Evolutionary conservation across 2,113 vertebrate species (phyloP).

Genomic region (Melanocharis versteri): DNA sequence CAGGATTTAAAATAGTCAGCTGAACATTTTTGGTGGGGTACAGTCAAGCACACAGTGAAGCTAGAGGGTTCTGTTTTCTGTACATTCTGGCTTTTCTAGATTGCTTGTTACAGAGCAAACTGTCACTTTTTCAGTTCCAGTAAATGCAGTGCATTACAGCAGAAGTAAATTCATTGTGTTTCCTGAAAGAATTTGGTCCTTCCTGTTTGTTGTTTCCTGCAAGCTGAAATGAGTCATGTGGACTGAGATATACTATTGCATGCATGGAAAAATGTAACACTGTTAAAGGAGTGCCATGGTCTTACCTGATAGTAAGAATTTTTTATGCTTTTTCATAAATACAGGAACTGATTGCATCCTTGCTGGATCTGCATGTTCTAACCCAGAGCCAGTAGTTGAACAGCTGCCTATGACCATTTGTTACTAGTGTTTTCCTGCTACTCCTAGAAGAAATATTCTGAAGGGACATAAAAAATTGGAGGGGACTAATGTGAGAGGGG

Average conservation of each 20-base stretch:
- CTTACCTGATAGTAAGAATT: not conserved
- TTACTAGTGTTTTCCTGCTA: not conserved
- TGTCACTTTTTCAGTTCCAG: not conserved
- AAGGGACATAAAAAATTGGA: not conserved
- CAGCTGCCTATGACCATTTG: not conserved
- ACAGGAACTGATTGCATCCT: not conserved
- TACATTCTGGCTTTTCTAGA: not conserved
- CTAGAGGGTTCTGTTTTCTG: not conserved
- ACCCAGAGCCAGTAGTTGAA: not conserved
- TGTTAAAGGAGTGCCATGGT: not conserved
- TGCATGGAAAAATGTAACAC: not conserved
- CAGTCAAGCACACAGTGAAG: not conserved
- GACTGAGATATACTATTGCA: not conserved
- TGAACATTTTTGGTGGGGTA: not conserved
- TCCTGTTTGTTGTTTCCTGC: constrained; percentile 43
- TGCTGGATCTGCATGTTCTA: not conserved
- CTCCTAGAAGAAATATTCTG: not conserved
- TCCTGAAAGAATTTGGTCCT: constrained; percentile 23
- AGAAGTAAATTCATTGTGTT: constrained; percentile 34
- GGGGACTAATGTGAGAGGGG: not conserved
- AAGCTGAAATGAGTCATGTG: not conserved
- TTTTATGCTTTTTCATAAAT: not conserved
- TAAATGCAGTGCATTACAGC: not conserved
- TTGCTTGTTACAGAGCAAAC: not conserved
- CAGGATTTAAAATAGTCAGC: not conserved